Evolutionary conservation across 2,888 invertebrate species (phyloP), one percentile per base, ranked within the genome.

Genomic region (Pristionchus arcanus): DNA sequence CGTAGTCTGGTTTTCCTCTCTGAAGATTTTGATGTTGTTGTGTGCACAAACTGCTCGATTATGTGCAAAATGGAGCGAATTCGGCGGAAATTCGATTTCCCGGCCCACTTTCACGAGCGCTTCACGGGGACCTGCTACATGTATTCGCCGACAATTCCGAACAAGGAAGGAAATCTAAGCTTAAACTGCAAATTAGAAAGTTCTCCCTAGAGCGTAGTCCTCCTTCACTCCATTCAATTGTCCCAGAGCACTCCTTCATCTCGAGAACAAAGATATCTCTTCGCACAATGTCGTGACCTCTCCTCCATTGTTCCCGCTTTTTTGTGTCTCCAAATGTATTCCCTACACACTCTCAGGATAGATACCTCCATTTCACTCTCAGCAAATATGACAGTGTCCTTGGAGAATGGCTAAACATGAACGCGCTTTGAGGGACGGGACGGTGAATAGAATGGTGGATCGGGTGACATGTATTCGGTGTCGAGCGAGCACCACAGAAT

Each of bases 391-490:
- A 19, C 13, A 3, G 53, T 81, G 81, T 81, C 81, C 81, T 81
- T 81, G 15, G 11, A 49, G 53, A 81, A 81, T 81, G 49, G 19
- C 81, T 81, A 81, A 81, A 81, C 81, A 81, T n/a, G 34, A 37
- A 74, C 74, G 74, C 74, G 25, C 68, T 25, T 25, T 77, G 21
- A 25, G 77, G 31, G 42, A 9, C 3, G 42, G 42, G 42, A 42
- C 42, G 42, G 42, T 49, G 42, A 49, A 49, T 7, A 25, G 71
- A 71, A 42, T 25, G 21, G 53, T n/a, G 49, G 42, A 21, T 42
- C 1, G 81, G 49, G 21, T 81, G 28, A 28, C 81, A n/a, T 4
- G 81, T 25, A 53, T 49, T n/a, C 42, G 5, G 49, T 49, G 81
- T 19, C 74, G 34, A 71, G 42, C 42, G 42, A 7, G 13, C 31